These are phyloP conservation scores for Miichthys miiuy DNA, from an alignment of 2,797 vertebrate genomes.

Conservation along the genomic window DNA sequence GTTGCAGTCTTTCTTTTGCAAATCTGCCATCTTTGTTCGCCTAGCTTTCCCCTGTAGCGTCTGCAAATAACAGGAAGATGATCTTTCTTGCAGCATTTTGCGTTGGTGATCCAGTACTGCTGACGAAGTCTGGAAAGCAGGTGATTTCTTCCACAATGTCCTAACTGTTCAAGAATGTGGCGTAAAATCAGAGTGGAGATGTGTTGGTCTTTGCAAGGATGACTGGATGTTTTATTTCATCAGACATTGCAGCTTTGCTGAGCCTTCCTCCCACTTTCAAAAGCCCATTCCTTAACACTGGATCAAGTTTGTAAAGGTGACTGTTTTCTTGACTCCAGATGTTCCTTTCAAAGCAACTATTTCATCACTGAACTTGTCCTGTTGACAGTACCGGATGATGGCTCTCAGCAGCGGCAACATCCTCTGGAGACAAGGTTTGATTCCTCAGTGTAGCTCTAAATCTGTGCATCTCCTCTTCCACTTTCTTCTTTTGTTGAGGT, in stretches of 20 bases:
- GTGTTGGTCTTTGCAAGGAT: not conserved
- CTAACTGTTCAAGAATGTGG: not conserved
- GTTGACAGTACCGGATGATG: too few relatives aligned
- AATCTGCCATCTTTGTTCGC: not conserved
- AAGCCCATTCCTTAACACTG: not conserved
- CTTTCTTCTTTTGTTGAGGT: too few relatives aligned
- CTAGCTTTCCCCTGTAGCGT: not conserved
- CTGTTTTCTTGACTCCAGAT: not conserved
- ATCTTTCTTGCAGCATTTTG: not conserved
- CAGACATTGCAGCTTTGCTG: not conserved
- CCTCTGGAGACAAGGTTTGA: too few relatives aligned
- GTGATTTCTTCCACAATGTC: constrained; percentile 13
- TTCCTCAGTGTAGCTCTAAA: too few relatives aligned
- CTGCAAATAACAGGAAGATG: not conserved
- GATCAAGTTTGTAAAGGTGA: not conserved
- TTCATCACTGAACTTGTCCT: too few relatives aligned
- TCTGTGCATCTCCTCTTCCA: too few relatives aligned
- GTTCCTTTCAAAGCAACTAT: too few relatives aligned
- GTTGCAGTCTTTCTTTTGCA: too few relatives aligned
- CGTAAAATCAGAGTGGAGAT: not conserved
- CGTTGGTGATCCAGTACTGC: not conserved
- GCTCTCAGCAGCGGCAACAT: too few relatives aligned
- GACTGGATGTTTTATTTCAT: not conserved
- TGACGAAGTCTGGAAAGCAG: not conserved
- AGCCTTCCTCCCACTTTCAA: not conserved